Evolutionary conservation across 2,113 vertebrate species (phyloP).

Genomic region (Arizona elegans): DNA sequence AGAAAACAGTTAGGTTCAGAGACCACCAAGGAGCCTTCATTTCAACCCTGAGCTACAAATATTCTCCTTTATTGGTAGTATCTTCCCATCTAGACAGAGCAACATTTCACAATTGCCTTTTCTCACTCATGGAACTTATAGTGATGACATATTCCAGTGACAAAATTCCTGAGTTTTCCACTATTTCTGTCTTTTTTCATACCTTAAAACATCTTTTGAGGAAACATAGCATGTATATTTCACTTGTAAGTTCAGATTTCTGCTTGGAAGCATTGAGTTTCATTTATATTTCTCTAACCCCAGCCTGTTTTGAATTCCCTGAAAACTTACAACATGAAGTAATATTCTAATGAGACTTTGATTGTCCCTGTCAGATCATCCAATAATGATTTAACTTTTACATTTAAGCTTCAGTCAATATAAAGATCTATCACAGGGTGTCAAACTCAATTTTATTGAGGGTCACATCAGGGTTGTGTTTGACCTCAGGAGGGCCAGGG

Average conservation of each 20-base stretch:
- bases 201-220: background rate
- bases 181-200: background rate
- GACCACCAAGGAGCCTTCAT: background rate
- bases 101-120: background rate
- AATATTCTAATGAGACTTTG: background rate
- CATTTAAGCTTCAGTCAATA: slow-evolving; percentile 8
- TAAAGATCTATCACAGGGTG: background rate
- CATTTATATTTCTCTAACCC: background rate
- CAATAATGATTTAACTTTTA: background rate
- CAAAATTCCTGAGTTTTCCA: background rate
- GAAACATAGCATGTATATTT: background rate
- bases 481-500: too few species aligned
- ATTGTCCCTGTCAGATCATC: background rate
- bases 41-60: background rate
- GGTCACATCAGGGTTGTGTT: too few species aligned
- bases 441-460: too few species aligned
- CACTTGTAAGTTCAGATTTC: background rate
- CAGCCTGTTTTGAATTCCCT: background rate
- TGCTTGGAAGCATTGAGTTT: background rate
- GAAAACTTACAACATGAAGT: background rate
- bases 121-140: background rate
- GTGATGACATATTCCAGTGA: background rate
- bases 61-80: background rate
- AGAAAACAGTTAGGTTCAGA: background rate
- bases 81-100: background rate